Conservation (phyloP, 1,140 invertebrate species). For the Hylaeus volcanicus region DNA sequence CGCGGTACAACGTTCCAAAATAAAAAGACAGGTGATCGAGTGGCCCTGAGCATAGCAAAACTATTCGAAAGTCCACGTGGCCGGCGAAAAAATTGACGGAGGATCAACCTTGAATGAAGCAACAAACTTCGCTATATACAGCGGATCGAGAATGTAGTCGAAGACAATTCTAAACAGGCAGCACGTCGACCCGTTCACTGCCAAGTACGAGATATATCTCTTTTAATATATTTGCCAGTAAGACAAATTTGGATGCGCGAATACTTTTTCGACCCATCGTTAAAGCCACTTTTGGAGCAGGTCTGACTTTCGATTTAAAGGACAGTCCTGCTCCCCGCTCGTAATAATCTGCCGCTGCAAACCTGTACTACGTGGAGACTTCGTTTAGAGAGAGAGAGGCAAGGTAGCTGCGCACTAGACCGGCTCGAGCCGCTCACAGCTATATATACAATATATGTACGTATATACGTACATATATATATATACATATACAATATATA, state of each 20-base stretch:
- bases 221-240: too few species aligned
- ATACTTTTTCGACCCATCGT: too few species aligned
- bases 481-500: too few species aligned
- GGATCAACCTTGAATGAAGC: neutral
- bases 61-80: neutral
- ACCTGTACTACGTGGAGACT: constrained; percentile 25
- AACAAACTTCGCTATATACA: too few species aligned
- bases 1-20: constrained; percentile 24
- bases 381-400: constrained; percentile 35
- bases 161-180: too few species aligned
- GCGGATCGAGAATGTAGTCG: too few species aligned
- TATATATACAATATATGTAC: constrained; percentile 67
- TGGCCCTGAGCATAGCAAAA: constrained; percentile 7
- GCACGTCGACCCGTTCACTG: too few species aligned
- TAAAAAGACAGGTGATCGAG: constrained; percentile 8
- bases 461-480: too few species aligned
- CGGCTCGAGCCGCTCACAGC: constrained; percentile 70
- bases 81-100: neutral
- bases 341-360: constrained; percentile 22
- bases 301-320: neutral
- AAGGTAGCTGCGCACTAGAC: constrained; percentile 29
- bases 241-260: too few species aligned
- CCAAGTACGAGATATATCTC: too few species aligned
- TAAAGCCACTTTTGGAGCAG: too few species aligned
- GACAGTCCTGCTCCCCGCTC: neutral